Conservation (phyloP, 2,888 invertebrate genomes). For the Agrochola litura region DNA sequence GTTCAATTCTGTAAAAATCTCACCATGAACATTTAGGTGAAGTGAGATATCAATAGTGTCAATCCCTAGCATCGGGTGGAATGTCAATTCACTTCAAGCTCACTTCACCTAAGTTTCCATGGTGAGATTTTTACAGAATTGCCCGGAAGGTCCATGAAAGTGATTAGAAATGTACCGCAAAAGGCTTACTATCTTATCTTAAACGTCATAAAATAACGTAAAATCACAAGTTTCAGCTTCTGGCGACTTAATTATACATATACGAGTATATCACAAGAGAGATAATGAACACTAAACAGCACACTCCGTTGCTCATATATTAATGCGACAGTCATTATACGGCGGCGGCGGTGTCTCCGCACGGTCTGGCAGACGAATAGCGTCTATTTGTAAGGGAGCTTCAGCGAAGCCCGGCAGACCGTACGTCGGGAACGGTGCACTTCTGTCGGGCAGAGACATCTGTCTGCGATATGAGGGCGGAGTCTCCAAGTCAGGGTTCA, state of each 20-base stretch:
- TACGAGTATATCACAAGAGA: constrained; percentile 64
- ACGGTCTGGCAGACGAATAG: constrained; percentile 78
- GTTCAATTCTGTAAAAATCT: too few relatives aligned
- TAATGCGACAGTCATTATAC: constrained; percentile 83
- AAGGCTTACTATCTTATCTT: constrained; percentile 9
- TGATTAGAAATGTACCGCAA: not conserved
- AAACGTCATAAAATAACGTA: not conserved
- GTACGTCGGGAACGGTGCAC: constrained; percentile 73
- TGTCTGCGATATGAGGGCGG: constrained; percentile 83
- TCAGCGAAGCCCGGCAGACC: constrained; percentile 76
- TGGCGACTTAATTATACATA: constrained; percentile 40
- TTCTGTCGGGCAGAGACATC: constrained; percentile 79
- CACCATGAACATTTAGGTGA: too few relatives aligned
- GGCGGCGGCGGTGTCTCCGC: constrained; percentile 88
- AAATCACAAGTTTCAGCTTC: constrained; percentile 26
- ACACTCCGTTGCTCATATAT: constrained; percentile 65
- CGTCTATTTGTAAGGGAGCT: constrained; percentile 77
- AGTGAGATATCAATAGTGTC: too few relatives aligned
- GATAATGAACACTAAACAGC: constrained; percentile 19
- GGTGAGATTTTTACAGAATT: too few relatives aligned
- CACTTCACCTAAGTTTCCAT: too few relatives aligned
- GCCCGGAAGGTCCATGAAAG: not conserved
- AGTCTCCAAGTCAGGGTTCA: constrained; percentile 83
- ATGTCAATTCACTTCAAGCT: too few relatives aligned
- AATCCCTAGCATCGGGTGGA: too few relatives aligned